Base-by-base conservation (phyloP, 2,888 invertebrate species). In the Monopis laevigella region DNA sequence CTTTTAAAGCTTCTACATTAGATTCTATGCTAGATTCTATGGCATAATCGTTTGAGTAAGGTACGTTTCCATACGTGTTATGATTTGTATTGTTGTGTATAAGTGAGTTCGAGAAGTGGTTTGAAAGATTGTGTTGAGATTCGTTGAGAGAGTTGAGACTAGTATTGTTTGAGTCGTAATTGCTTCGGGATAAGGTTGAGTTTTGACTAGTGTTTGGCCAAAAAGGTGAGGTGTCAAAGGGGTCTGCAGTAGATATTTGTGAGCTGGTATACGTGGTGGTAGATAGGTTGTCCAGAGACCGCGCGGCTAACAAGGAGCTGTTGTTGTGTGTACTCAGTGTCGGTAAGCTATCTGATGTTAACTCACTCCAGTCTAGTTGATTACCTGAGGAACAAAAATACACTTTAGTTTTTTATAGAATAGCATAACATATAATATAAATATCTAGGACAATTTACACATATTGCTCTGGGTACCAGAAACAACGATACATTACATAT, bases 261-360 rank as follows among this genome's bases (percentile, higher is more conserved):
- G 47, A 38, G 40, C 39, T 46, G 17, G 46, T 49, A 2, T 53
- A 43, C 3, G 48, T 51, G 4, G 46, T 40, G 39, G 57, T 47
- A 5, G 67, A 53, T 3, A 78, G 52, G 39, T 67, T 72, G 42
- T 80, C 78, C 47, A 80, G 50, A 2, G 80, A 80, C 48, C 70
- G 77, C 45, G 77, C 71, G 49, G 70, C 71, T 42, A 67, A 67
- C 10, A 78, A 59, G 46, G 61, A 67, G 2, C 59, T 43, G 39
- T 55, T 8, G 43, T 50, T 51, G 42, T 54, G 56, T 3, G 59
- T 50, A 1, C 61, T 55, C 34, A 58, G 59, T 3, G 64, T 60
- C 3, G 74, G 72, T 11, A 75, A 55, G 47, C 73, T 77, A 50
- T 80, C 81, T 46, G 70, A 62, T 41, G 69, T 74, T 32, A 67